Percentiles rank a stretch among this genome's conserved stretches.
phyloP scores from a whole-genome alignment of 2,797 vertebrate species.

The Cichlasoma orientale region DNA sequence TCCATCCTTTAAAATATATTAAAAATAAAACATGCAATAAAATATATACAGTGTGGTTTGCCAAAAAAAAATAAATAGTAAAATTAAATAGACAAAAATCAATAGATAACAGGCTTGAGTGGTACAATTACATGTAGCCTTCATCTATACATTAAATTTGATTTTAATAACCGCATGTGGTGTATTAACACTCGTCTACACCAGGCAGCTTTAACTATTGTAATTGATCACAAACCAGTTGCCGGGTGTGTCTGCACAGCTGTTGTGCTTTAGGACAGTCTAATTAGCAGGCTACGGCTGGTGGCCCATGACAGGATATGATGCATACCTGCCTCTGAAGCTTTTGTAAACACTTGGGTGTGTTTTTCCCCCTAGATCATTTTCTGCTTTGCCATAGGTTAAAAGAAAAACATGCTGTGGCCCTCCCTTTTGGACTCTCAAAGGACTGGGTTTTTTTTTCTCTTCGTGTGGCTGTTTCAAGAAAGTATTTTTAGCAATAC shows the following conservation, averaged over 20 bases:
- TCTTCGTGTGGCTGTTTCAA: conserved; percentile 15
- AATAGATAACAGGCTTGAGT: conserved; percentile 25
- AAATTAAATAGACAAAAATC: conserved; percentile 22
- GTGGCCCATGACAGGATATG: conserved; percentile 80
- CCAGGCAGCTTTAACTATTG: conserved; percentile 31
- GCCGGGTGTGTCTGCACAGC: conserved; percentile 62
- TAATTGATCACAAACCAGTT: conserved; percentile 54
- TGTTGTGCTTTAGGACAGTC: conserved; percentile 58
- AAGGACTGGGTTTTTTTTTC: conserved; percentile 35
- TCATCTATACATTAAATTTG: conserved; percentile 26
- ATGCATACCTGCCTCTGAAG: conserved; percentile 74
- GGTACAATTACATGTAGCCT: conserved; percentile 10
- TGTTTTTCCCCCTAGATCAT: conserved; percentile 73
- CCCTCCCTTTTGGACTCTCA: conserved; percentile 25
- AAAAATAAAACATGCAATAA: conserved; percentile 46
- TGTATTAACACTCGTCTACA: not conserved
- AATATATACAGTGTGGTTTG: conserved; percentile 10
- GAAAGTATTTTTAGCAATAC: conserved; percentile 53
- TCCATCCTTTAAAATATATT: conserved; percentile 58
- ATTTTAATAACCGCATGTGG: conserved; percentile 4
- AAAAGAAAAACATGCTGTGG: conserved; percentile 66
- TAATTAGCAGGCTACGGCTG: conserved; percentile 70
- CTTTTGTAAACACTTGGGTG: conserved; percentile 76
- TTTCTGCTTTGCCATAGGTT: conserved; percentile 61
- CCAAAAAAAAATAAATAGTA: conserved; percentile 15